Conservation (phyloP, 2,113 vertebrate genomes). For the Datnioides undecimradiatus region DNA sequence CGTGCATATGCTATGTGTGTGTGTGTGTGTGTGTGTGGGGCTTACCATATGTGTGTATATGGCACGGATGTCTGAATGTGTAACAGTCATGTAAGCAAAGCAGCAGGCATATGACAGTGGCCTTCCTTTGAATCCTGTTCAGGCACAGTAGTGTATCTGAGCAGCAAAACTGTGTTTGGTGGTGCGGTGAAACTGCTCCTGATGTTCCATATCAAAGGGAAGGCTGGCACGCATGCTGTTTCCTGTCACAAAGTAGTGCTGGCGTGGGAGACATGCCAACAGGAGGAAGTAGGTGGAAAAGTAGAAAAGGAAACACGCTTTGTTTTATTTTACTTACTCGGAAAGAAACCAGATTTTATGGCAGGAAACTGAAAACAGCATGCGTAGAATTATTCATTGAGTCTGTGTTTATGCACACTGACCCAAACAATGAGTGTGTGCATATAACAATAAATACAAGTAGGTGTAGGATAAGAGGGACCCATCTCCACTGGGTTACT, state of each 20-base stretch:
- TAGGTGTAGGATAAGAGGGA: neutral
- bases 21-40: conserved; percentile 15
- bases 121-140: conserved; percentile 62
- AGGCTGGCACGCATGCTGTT: conserved; percentile 67
- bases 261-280: conserved; percentile 44
- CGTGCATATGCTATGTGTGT: neutral
- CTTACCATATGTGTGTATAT: neutral
- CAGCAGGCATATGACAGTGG: conserved; percentile 46
- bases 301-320: neutral
- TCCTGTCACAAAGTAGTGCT: conserved; percentile 58
- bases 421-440: neutral
- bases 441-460: too few species aligned
- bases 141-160: conserved; percentile 22
- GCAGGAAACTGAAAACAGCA: neutral
- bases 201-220: conserved; percentile 71
- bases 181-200: conserved; percentile 55
- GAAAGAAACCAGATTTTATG: conserved; percentile 2
- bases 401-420: too few species aligned
- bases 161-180: conserved; percentile 36
- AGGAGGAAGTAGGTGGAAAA: conserved; percentile 5
- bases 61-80: conserved; percentile 5
- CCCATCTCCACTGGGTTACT: neutral
- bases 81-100: conserved; percentile 35
- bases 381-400: neutral
- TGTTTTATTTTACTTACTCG: conserved; percentile 25